Base-by-base conservation (phyloP, 1,140 invertebrate species). In the Drosophila pruinosa region DNA sequence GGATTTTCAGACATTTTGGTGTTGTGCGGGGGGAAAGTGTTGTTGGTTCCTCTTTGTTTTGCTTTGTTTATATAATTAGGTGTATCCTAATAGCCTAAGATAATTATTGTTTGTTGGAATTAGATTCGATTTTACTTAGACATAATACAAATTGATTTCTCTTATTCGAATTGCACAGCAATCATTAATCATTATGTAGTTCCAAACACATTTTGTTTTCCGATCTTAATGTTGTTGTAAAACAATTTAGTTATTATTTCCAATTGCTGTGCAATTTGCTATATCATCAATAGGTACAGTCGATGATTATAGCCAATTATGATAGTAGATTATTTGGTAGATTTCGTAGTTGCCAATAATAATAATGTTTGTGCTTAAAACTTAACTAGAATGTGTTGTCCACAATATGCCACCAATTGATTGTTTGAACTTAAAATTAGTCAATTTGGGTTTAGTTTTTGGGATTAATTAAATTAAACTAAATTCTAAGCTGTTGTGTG, bases 361-460 rank as follows among this genome's bases (percentile, higher is more conserved):
- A 6, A 3, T 19, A 26, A 5, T 47, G 34, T 62, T 64, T 58
- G 63, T 82, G 63, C 78, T 83, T 79, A 79, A 64, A 58, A 72
- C 43, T 39, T 79, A 75, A 76, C 72, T 80, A 72, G 63, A 79
- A 71, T 79, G 43, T 68, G 12, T 71, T 68, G 12, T 75, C 12
- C 36, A 47, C 45, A 48, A 48, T 28, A 41, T 56, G n/a, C 56
- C 75, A 74, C 76, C 75, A 79, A 79, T 79, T 65, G 48, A 43
- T n/a, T n/a, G n/a, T n/a, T n/a, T 61, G 8, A 81, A 78, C 78
- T 82, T 82, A 81, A 82, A 82, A 73, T 78, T 81, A 81, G 62
- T 65, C 38, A 81, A 81, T 81, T 81, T 81, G 17, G 70, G 59
- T 69, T 69, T 26, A 57, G 0, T 7, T 12, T 34, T 53, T 52